Percentiles rank a stretch among this genome's conserved stretches.
These are phyloP conservation scores for Trisateles emortualis DNA, from an alignment of 2,888 invertebrate genomes.

Conservation along the genomic window DNA sequence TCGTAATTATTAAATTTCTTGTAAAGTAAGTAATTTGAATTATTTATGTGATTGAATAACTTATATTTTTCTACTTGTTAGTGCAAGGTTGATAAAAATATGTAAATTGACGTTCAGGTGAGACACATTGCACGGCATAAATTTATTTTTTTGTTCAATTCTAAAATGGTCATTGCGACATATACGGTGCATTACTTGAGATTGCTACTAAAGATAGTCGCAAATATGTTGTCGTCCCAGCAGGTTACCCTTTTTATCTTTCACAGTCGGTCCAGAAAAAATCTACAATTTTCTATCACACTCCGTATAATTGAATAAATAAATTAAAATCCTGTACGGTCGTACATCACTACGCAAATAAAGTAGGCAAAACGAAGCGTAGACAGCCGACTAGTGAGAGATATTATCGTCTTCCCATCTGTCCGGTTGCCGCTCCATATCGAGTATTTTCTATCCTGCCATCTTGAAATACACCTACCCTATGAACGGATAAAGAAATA, in stretches of 20 bases:
- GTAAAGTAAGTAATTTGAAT: too few species aligned
- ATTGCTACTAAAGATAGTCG: constrained; percentile 5
- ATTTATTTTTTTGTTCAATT: constrained; percentile 2
- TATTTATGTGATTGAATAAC: too few species aligned
- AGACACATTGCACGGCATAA: background rate
- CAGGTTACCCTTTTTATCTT: constrained; percentile 11
- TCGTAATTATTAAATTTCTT: too few species aligned
- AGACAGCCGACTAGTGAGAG: constrained; percentile 58
- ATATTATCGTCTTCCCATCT: constrained; percentile 72
- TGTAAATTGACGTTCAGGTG: constrained; percentile 1
- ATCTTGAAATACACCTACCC: constrained; percentile 74
- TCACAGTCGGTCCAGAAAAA: constrained; percentile 31
- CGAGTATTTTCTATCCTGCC: constrained; percentile 65
- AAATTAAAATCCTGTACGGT: constrained; percentile 53
- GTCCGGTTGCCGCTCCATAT: constrained; percentile 72
- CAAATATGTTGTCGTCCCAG: constrained; percentile 4
- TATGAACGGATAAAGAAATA: constrained; percentile 62
- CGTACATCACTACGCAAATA: constrained; percentile 56
- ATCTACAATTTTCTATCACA: constrained; percentile 26
- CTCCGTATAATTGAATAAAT: constrained; percentile 46
- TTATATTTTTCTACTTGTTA: background rate
- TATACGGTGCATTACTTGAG: constrained; percentile 12
- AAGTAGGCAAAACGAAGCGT: constrained; percentile 63
- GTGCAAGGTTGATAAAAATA: constrained; percentile 3
- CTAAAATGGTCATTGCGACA: constrained; percentile 11